Conservation (phyloP, 2,797 vertebrate species). For the Ptychadena robeensis region DNA sequence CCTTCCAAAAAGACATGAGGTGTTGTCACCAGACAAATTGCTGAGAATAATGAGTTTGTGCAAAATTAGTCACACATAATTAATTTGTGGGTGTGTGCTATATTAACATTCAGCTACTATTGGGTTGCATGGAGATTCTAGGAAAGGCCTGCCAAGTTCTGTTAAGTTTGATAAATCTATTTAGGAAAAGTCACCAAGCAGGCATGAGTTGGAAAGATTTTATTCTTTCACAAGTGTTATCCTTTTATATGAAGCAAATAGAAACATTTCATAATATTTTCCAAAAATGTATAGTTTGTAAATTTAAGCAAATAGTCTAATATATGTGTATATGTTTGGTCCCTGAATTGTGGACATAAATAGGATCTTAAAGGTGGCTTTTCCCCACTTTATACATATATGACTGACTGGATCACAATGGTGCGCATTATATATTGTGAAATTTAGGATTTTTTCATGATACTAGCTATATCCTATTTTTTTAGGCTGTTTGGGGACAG, state of each 20-base stretch:
- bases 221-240: background rate
- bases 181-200: background rate
- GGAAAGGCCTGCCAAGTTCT: background rate
- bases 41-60: constrained; percentile 84
- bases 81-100: constrained; percentile 65
- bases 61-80: constrained; percentile 85
- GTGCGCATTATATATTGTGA: too few species aligned
- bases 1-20: constrained; percentile 76
- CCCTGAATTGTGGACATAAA: too few species aligned
- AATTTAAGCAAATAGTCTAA: too few species aligned
- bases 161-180: background rate
- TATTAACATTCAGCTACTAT: constrained; percentile 15
- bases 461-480: too few species aligned
- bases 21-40: constrained; percentile 83
- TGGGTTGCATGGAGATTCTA: constrained; percentile 1
- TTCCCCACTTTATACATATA: too few species aligned
- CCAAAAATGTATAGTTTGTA: background rate
- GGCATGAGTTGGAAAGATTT: background rate
- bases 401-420: too few species aligned
- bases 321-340: too few species aligned
- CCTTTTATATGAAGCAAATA: background rate
- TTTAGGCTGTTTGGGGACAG: too few species aligned
- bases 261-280: background rate
- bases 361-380: too few species aligned
- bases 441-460: too few species aligned